Base-by-base conservation (phyloP, 2,888 invertebrate species). In the Pristionchus arcanus region DNA sequence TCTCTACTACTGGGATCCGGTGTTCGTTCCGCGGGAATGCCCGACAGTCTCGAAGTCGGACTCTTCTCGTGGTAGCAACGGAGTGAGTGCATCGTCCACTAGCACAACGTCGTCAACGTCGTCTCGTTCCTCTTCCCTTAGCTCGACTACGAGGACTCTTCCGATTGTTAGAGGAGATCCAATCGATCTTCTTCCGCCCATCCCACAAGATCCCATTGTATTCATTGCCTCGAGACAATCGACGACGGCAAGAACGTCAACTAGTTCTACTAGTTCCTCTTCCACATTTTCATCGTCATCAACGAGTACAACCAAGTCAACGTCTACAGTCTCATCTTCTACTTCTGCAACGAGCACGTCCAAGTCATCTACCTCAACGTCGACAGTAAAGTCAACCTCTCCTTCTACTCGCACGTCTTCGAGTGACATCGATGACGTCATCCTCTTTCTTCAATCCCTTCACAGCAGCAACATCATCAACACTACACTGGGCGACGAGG, bases 1-100 rank as follows among this genome's bases (percentile, higher is more conserved):
- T 28, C 68, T 28, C 68, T 68, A 68, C 28, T 68, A 68, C 28
- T 68, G 68, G 68, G 68, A 68, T 68, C 68, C 68, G 15, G 68
- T 68, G 28, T 68, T 68, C 68, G 28, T 68, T 2, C 68, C 31
- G 1, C 68, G n/a, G 4, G 68, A 68, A n/a, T 68, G 68, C n/a
- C 13, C 13, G n/a, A n/a, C 9, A 25, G 68, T 9, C 19, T 28
- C 68, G 28, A 68, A 68, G 68, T 7, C 59, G 15, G 59, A 59
- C 28, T 68, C 68, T 2, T 25, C 68, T 28, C 28, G n/a, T 7
- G 42, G 2, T 28, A 28, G 68, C 25, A 68, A 68, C 31, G 68
- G 0, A 0, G 68, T 2, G 1, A 13, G 2, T 68, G 3, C 25
- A 1, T 68, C 68, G 68, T 68, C 68, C 28, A 68, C 68, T 9